Evolutionary conservation across 2,888 invertebrate species (phyloP).

Genomic region (Athripsodes cinereus): DNA sequence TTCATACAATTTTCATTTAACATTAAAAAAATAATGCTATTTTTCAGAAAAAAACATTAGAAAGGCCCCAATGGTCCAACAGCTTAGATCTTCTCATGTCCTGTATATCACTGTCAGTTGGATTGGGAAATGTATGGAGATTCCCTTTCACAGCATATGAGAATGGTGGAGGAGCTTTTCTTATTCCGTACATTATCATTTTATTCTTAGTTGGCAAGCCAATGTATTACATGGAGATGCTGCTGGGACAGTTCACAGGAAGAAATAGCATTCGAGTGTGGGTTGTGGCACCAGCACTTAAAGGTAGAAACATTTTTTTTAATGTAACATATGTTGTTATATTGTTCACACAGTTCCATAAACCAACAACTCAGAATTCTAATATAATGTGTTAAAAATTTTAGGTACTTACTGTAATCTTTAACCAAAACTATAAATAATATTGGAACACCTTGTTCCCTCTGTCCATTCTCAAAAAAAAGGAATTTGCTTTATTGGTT

Average conservation of each 20-base stretch:
- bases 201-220: conserved; percentile 67
- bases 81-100: conserved; percentile 68
- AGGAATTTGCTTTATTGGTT: no score
- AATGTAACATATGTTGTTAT: no score
- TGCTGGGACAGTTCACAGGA: conserved; percentile 77
- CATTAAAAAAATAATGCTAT: not conserved
- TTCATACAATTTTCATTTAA: no score
- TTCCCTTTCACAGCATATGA: conserved; percentile 41
- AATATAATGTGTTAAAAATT: no score
- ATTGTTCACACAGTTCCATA: no score
- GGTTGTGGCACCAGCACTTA: conserved; percentile 63
- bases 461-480: no score
- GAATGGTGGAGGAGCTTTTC: conserved; percentile 69
- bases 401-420: no score
- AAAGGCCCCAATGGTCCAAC: conserved; percentile 54
- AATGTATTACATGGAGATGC: conserved; percentile 79
- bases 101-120: conserved; percentile 67
- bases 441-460: no score
- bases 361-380: no score
- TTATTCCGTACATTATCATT: conserved; percentile 67
- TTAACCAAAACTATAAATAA: no score
- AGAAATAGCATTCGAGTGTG: conserved; percentile 70
- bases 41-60: conserved; percentile 26
- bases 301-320: no score
- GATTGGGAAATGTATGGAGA: conserved; percentile 68